Conservation (phyloP, 2,113 vertebrate genomes). For the Potamarius usumacintae region DNA sequence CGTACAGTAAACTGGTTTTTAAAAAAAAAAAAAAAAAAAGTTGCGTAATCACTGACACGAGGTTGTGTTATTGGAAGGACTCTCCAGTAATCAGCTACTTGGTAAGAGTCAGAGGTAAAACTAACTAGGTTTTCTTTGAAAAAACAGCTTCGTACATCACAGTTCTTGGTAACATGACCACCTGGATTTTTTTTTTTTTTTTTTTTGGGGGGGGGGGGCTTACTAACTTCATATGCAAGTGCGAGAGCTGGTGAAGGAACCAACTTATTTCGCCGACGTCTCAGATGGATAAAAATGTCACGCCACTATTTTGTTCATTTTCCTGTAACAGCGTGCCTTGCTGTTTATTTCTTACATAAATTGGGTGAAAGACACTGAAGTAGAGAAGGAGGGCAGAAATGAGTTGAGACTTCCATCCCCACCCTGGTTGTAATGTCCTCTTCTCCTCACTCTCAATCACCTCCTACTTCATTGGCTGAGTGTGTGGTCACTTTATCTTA, state of each 20-base stretch:
- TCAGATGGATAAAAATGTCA: not conserved
- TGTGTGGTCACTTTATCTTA: constrained; percentile 5
- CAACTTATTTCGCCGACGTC: not conserved
- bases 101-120: too few species aligned
- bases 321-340: not conserved
- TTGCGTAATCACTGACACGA: not conserved
- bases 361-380: not conserved
- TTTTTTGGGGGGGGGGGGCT: too few species aligned
- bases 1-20: not conserved
- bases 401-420: not conserved
- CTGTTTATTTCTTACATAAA: not conserved
- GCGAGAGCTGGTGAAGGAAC: too few species aligned
- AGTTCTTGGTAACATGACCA: not conserved
- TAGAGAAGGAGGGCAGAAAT: constrained; percentile 20
- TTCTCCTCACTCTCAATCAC: not conserved
- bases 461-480: not conserved
- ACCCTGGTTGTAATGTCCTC: constrained; percentile 10
- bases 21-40: not conserved
- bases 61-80: not conserved
- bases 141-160: not conserved
- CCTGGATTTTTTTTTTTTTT: too few species aligned
- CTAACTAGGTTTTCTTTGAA: too few species aligned
- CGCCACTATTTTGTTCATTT: not conserved
- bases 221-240: too few species aligned
- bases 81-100: not conserved